Conservation (phyloP, 1,140 invertebrate species). For the Drosophila santomea region DNA sequence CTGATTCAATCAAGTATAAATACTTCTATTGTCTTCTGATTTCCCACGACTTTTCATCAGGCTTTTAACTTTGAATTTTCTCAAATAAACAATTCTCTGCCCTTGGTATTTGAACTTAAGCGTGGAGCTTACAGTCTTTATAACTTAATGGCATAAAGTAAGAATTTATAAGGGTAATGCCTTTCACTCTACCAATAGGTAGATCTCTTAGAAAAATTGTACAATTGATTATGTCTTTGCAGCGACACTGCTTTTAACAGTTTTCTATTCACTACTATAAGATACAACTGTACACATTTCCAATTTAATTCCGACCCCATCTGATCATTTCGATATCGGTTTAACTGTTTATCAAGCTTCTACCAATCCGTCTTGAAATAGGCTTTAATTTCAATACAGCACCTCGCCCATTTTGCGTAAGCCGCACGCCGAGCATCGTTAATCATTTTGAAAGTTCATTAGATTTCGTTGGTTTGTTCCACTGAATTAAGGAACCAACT, state of each 20-base stretch:
- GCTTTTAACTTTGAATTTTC: slow-evolving; percentile 11
- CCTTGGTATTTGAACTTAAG: slow-evolving; percentile 19
- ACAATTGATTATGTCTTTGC: not conserved
- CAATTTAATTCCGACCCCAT: slow-evolving; percentile 6
- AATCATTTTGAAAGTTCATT: slow-evolving; percentile 68
- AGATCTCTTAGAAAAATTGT: not conserved
- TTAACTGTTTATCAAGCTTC: slow-evolving; percentile 16
- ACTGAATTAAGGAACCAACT: slow-evolving; percentile 38
- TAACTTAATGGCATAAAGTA: too few relatives aligned
- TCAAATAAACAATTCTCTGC: slow-evolving; percentile 27
- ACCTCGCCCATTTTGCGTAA: slow-evolving; percentile 40
- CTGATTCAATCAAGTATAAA: slow-evolving; percentile 31
- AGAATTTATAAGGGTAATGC: not conserved
- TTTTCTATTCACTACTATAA: not conserved
- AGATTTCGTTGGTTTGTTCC: slow-evolving; percentile 51
- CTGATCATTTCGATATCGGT: slow-evolving; percentile 20
- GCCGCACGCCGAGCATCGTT: slow-evolving; percentile 37
- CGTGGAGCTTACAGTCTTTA: not conserved
- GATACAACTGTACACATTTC: not conserved
- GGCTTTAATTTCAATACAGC: slow-evolving; percentile 20
- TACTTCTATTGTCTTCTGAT: slow-evolving; percentile 9
- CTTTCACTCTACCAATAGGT: not conserved
- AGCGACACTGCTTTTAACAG: not conserved
- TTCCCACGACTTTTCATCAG: slow-evolving; percentile 30
- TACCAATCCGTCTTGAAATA: slow-evolving; percentile 29